Evolutionary conservation across 2,888 invertebrate genomes (phyloP), one percentile per base, ranked within the genome.

Genomic region (Thecocarcelia acutangulata): DNA sequence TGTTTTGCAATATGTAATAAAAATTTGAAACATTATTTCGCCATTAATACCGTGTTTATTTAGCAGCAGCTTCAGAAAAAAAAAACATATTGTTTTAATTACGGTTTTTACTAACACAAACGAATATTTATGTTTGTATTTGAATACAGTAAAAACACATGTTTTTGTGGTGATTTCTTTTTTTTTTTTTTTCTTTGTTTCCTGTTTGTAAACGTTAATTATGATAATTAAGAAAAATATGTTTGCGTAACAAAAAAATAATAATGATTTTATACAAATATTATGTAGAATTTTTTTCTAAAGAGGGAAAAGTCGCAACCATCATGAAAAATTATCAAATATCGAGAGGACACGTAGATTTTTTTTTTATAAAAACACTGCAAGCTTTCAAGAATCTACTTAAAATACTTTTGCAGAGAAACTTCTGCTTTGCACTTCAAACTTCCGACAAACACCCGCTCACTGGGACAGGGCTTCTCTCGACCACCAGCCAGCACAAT

Each of bases 221-320:
- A 70, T 69, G 19, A 80, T 74, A 80, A 80, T 80, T 80, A 80
- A 44, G 59, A 70, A 64, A 70, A 74, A 69, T 72, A 28, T 64
- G n/a, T n/a, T 46, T 12, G 15, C 46, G 17, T 15, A 46, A 15
- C 33, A 33, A 24, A 24, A 24, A 24, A 24, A 24, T 3, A 24
- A 24, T n/a, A n/a, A n/a, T n/a, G n/a, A 24, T 5, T 24, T 3
- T 24, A 24, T 24, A 24, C 2, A 24, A 24, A 24, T 5, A 24
- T n/a, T n/a, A n/a, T n/a, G n/a, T n/a, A n/a, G 3, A 24, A 24
- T 24, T 24, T 24, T 24, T 24, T 24, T 24, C 2, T 24, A 24
- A 8, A 24, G 12, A 21, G 15, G n/a, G 21, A 42, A 17, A 17
- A 33, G 33, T 56, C n/a, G 11, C 1, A 44, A 58, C 13, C 4